phyloP scores from a whole-genome alignment of 2,797 vertebrate species.

The Peromyscus attwateri region DNA sequence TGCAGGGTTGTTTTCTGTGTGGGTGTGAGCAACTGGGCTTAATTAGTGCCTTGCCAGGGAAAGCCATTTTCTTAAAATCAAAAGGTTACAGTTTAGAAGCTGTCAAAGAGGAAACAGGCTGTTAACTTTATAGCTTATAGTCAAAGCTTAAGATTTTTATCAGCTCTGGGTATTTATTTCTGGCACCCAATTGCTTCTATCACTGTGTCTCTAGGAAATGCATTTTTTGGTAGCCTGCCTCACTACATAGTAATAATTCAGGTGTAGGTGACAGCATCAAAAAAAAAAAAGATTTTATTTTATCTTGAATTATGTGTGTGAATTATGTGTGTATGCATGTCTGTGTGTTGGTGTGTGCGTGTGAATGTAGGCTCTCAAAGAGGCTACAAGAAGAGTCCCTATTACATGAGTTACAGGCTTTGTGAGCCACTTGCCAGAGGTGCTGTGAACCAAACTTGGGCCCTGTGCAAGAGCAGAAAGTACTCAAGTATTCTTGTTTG shows the following conservation, averaged over 20 bases:
- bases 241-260: not conserved
- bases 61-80: slow-evolving; percentile 47
- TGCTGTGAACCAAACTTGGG: not conserved
- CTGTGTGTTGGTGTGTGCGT: not conserved
- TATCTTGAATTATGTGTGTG: too few species aligned
- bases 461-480: not conserved
- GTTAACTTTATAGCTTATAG: slow-evolving; percentile 29
- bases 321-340: not conserved
- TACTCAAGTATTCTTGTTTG: too few species aligned
- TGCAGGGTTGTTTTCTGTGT: slow-evolving; percentile 11
- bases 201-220: slow-evolving; percentile 3
- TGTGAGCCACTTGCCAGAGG: too few species aligned
- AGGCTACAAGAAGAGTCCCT: not conserved
- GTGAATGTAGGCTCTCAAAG: not conserved
- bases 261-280: not conserved
- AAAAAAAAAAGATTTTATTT: not conserved
- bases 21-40: not conserved
- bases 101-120: not conserved
- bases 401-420: not conserved
- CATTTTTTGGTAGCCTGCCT: not conserved
- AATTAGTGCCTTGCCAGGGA: slow-evolving; percentile 2
- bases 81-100: slow-evolving; percentile 54
- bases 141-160: slow-evolving; percentile 48
- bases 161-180: slow-evolving; percentile 17
- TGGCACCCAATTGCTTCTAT: not conserved